Base-by-base conservation (phyloP, 2,888 invertebrate species). In the Patella caerulea region DNA sequence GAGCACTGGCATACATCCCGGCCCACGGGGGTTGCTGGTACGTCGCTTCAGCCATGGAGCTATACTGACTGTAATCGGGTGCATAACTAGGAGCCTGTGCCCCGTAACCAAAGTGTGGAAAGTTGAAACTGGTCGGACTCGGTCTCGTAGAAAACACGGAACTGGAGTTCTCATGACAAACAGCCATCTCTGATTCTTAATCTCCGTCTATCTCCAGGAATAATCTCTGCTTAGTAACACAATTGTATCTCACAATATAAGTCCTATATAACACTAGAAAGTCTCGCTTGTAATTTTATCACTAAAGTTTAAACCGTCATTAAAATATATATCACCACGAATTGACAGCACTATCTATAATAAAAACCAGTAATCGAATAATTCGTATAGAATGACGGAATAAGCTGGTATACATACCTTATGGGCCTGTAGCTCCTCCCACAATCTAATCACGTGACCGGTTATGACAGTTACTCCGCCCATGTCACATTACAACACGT, bases 1-100 rank as follows among this genome's bases (percentile, higher is more conserved):
- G 77, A 52, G 83, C 75, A 11, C 80, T 73, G 4, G 81, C 84
- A 78, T 84, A 84, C 80, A 83, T 80, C 75, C 82, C 82, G 70
- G 59, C 55, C 74, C 74, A 45, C 74, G 77, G n/a, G 71, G 75
- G 69, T 71, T 79, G 74, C 54, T 65, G 65, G 65, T 65, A 65
- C 24, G 65, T 24, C 65, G 65, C 24, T 19, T 65, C 65, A 19
- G 65, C 19, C 19, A 65, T 24, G 2, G 65, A 12, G 0, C 65
- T 53, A 54, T 77, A 73, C 17, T 77, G 74, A 9, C 74, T 76
- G 65, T 72, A 71, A 4, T 77, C 79, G 65, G 72, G 76, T 17
- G 72, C 55, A 72, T 76, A 74, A 45, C 71, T 72, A 24, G 19
- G 19, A 17, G 52, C 71, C 54, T 75, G 75, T 5, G 75, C 15